Conservation (phyloP, 2,113 vertebrate genomes). For the Labrus mixtus region DNA sequence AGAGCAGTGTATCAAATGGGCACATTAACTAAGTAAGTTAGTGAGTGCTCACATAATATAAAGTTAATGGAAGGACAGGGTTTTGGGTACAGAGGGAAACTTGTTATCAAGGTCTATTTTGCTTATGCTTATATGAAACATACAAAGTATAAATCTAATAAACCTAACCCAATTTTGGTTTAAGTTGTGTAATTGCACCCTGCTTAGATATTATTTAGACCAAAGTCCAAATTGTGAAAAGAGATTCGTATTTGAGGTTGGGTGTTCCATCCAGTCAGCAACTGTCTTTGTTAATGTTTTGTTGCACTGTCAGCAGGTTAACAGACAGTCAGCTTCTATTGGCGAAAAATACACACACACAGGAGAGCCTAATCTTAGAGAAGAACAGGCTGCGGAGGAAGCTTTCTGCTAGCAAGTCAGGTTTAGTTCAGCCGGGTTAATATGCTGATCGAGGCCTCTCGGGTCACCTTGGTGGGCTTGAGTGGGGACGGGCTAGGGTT, state of each 20-base stretch:
- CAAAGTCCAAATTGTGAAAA: too few species aligned
- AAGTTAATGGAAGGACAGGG: too few species aligned
- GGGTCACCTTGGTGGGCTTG: constrained; percentile 64
- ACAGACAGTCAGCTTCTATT: constrained; percentile 12
- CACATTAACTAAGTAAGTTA: too few species aligned
- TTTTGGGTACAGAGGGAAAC: too few species aligned
- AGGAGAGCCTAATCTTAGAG: constrained; percentile 8
- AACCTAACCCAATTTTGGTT: too few species aligned
- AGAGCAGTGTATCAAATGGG: too few species aligned
- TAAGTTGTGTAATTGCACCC: too few species aligned
- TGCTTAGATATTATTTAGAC: too few species aligned
- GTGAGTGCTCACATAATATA: too few species aligned
- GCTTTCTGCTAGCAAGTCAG: constrained; percentile 1
- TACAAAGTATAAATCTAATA: too few species aligned
- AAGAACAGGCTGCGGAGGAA: constrained; percentile 18
- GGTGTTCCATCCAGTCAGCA: not conserved
- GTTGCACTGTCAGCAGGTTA: constrained; percentile 31
- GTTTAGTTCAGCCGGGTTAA: constrained; percentile 17
- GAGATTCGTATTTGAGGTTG: not conserved
- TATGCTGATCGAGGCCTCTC: constrained; percentile 38
- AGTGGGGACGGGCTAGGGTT: constrained; percentile 11
- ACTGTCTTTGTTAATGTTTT: not conserved
- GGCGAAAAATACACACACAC: not conserved
- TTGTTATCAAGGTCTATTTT: too few species aligned
- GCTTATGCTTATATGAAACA: too few species aligned